A percentile compares a stretch with the other conserved stretches of the same genome.
Evolutionary conservation across 2,113 vertebrate genomes (phyloP).

Genomic region (Butastur rufipennis): DNA sequence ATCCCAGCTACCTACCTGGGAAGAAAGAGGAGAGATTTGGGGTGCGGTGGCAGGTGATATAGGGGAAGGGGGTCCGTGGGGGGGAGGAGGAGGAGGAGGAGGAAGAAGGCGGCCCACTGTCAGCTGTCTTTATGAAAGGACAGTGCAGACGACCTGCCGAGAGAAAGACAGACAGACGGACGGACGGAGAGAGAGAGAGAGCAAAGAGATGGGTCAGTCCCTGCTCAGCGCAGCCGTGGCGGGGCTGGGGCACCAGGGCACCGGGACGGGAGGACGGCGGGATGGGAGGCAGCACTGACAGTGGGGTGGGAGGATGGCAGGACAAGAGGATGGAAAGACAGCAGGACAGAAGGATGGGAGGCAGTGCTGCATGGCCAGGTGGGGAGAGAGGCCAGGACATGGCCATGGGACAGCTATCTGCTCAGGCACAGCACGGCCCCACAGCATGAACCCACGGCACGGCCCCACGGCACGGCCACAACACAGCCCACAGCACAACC

Average conservation of each 20-base stretch:
- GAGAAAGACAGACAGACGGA: constrained; percentile 77
- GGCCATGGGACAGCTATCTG: background rate
- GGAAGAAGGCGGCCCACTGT: constrained; percentile 84
- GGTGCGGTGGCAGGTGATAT: constrained; percentile 84
- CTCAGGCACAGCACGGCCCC: background rate
- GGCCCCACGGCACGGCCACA: background rate
- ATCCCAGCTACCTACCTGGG: constrained; percentile 82
- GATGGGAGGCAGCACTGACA: background rate
- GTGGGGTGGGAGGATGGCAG: background rate
- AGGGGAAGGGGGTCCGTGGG: constrained; percentile 80
- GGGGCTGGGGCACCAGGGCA: constrained; percentile 50
- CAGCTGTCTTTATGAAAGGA: constrained; percentile 97
- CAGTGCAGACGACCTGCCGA: constrained; percentile 94
- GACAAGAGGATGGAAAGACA: background rate
- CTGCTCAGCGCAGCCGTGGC: constrained; percentile 20
- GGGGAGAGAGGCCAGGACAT: background rate
- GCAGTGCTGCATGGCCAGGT: background rate
- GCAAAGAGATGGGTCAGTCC: constrained; percentile 77
- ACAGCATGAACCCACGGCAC: background rate
- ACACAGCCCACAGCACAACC: background rate
- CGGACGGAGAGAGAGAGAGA: constrained; percentile 71
- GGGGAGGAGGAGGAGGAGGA: constrained; percentile 84
- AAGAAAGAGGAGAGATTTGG: constrained; percentile 84
- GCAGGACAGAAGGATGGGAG: background rate
- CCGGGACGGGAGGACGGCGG: background rate